Base-by-base conservation (phyloP, 37 sponge, comb jelly and placozoan species). In the Aplysina aerophoba region DNA sequence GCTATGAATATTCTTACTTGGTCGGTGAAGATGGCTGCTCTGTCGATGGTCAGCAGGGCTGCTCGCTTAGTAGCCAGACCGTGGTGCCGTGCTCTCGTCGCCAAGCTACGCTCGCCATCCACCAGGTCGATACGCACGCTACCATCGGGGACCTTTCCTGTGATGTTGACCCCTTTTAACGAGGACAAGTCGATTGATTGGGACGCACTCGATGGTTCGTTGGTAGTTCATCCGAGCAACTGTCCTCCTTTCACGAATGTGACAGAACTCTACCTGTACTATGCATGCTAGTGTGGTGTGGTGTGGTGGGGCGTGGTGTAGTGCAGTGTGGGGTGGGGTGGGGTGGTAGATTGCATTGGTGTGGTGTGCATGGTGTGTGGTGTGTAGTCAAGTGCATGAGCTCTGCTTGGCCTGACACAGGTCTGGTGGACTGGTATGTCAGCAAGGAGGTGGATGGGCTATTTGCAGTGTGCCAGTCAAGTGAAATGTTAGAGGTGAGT, bases 101-200 rank as follows among this genome's bases (percentile, higher is more conserved):
- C 54, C 4, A 82, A 83, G 79, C 41, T 17, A 14, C 73, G 8
- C 50, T 11, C 3, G 6, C 50, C 50, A 8, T 8, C 6, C 50
- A 3, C 50, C 50, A 44, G 50, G 50, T 11, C 50, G 50, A 44
- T 44, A 44, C 50, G 8, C 8, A 44, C 50, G 3, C 6, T 93
- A 56, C 95, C 92, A 20, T 86, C 89, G 58, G 97, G 97, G 4
- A 86, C 89, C 30, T 96, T 67, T 59, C 94, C 97, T 14, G 91
- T 92, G 19, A 96, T 96, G 97, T 87, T 96, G 59, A 96, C 97
- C 17, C 97, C 97, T 12, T 93, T 95, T 71, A 86, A 92, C 16
- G 41, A 88, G 24, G 90, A 96, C 88, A 92, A 85, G 55, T 88
- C 94, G 5, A 73, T 96, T 30, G 97, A 96, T 73, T 96, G 92